phyloP scores from a whole-genome alignment of 2,797 vertebrate species.

The Carcharodon carcharias region DNA sequence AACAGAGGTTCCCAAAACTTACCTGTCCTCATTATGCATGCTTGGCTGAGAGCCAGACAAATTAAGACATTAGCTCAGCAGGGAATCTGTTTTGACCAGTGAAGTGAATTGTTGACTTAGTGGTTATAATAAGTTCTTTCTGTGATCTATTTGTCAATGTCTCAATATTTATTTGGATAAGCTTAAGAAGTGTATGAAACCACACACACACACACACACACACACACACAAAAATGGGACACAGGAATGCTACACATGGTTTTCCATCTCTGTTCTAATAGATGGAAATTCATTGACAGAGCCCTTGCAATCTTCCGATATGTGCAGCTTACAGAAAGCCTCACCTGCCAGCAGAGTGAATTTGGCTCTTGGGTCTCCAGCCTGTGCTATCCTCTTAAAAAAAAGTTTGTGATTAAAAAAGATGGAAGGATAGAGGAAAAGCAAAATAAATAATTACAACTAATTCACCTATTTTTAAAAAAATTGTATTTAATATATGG shows the following conservation, averaged over 20 bases:
- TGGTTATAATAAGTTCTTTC: too few species aligned
- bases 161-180: not conserved
- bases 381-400: not conserved
- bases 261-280: not conserved
- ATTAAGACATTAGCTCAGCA: too few species aligned
- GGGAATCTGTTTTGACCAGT: too few species aligned
- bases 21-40: too few species aligned
- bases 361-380: not conserved
- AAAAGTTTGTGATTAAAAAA: not conserved
- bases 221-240: too few species aligned
- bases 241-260: not conserved
- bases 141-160: too few species aligned
- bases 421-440: not conserved
- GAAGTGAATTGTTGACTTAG: too few species aligned
- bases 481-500: not conserved
- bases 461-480: not conserved
- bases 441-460: not conserved
- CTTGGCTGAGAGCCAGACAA: too few species aligned
- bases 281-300: not conserved
- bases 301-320: not conserved
- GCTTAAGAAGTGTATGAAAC: not conserved
- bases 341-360: not conserved
- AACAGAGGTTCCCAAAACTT: too few species aligned
- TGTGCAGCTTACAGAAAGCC: not conserved
- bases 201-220: too few species aligned